Base-by-base conservation (phyloP, 2,797 vertebrate species). In the Micropoecilia bifurca region DNA sequence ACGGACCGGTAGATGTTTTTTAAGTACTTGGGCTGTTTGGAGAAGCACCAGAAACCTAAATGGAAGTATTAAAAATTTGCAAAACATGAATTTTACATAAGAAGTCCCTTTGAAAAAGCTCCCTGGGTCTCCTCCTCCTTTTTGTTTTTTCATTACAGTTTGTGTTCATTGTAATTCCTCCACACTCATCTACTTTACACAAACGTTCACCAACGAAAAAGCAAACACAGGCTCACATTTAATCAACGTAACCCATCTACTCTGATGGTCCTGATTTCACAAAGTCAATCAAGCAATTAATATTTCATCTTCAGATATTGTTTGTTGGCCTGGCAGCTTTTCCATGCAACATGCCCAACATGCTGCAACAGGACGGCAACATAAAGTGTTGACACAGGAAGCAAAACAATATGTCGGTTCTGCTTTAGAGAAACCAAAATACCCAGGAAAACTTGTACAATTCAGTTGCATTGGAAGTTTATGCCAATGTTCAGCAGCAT, bases 401-500 rank as follows among this genome's bases (percentile, higher is more conserved):
- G 14, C 57, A 30, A 59, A 59, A 14, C 57, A 8, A 39, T 22
- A 18, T 10, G 36, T 20, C 18, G 33, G 12, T 63, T 36, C 46
- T 50, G 30, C 28, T 73, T 39, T 36, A 74, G 30, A 78, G 9
- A 76, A 66, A 76, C 25, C 9, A 43, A 28, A 7, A 41, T 41
- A 80, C 57, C n/a, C 75, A 36, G 41, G 76, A 76, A 84, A 83
- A 85, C 83, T 43, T 82, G 50, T 55, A 74, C 80, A 53, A 82
- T 81, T 77, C 69, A 46, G 69, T 63, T 83, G 76, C 79, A 73
- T 77, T 76, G 59, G 78, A 88, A 80, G 81, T 71, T 88, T 81
- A 81, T 83, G 87, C 89, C 90, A 90, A 93, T 82, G 82, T 39
- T 25, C 63, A 76, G 78, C 86, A 73, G 87, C 84, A 68, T 39